A percentile compares a stretch with the other conserved stretches of the same genome.
These are phyloP conservation scores for Antechinus stuartii DNA, from an alignment of 2,113 vertebrate species.

Conservation along the genomic window DNA sequence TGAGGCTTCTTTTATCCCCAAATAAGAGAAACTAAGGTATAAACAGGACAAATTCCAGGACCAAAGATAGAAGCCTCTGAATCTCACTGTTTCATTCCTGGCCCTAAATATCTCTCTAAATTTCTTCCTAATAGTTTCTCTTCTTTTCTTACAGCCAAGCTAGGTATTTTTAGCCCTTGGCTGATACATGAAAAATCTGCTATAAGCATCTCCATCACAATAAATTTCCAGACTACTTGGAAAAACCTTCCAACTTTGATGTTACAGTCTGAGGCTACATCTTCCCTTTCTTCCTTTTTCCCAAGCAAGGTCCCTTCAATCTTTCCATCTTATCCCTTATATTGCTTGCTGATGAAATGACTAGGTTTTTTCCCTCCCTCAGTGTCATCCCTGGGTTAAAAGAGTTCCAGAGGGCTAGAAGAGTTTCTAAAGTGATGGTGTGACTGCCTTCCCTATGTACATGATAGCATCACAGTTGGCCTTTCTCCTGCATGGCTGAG, in stretches of 20 bases:
- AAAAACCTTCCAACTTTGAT: neutral
- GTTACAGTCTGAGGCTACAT: neutral
- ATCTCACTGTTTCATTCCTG: neutral
- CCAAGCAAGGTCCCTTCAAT: neutral
- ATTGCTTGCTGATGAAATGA: neutral
- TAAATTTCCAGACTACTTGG: neutral
- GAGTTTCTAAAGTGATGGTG: neutral
- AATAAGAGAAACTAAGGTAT: neutral
- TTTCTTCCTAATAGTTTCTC: neutral
- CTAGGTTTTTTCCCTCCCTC: neutral
- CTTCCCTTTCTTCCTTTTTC: neutral
- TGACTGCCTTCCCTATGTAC: neutral
- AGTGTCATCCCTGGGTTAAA: constrained; percentile 13
- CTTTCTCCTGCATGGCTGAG: neutral
- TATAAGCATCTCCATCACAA: neutral
- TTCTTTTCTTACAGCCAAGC: neutral
- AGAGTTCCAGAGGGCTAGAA: constrained; percentile 20
- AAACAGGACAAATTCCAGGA: neutral
- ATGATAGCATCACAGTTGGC: neutral
- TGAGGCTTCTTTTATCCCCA: neutral
- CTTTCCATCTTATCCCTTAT: neutral
- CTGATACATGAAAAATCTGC: neutral
- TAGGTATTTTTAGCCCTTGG: neutral
- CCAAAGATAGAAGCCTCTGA: neutral
- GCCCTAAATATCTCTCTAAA: neutral